These are phyloP conservation scores for Gorsachius goisagi DNA, from an alignment of 2,113 vertebrate genomes.

Conservation along the genomic window DNA sequence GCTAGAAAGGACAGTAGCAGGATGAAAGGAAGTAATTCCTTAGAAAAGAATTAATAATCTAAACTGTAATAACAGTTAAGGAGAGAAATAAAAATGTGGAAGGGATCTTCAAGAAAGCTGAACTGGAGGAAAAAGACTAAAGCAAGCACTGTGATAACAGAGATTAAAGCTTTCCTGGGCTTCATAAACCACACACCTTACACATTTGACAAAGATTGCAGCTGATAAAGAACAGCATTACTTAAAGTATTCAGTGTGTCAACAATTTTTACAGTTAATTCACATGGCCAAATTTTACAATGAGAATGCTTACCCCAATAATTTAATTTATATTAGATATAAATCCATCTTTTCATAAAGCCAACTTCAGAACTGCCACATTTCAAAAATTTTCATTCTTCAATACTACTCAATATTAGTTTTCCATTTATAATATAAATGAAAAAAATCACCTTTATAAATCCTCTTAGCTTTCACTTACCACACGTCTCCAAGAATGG, in stretches of 20 bases:
- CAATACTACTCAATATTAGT: not conserved
- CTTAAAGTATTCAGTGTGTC: not conserved
- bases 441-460: not conserved
- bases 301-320: not conserved
- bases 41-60: not conserved
- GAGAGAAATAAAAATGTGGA: not conserved
- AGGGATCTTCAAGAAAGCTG: not conserved
- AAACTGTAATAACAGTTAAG: not conserved
- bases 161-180: not conserved
- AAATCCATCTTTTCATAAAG: not conserved
- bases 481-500: not conserved
- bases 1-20: not conserved
- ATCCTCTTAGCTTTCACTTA: not conserved
- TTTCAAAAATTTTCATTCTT: not conserved
- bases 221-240: not conserved
- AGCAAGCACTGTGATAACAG: not conserved
- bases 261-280: not conserved
- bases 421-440: not conserved
- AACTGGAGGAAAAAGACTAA: not conserved
- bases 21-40: not conserved
- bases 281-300: not conserved
- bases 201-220: not conserved
- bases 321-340: not conserved
- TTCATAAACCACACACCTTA: not conserved
- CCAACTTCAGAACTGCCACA: not conserved